These are phyloP conservation scores for Drosophila recens DNA, from an alignment of 2,888 invertebrate species.

Conservation along the genomic window DNA sequence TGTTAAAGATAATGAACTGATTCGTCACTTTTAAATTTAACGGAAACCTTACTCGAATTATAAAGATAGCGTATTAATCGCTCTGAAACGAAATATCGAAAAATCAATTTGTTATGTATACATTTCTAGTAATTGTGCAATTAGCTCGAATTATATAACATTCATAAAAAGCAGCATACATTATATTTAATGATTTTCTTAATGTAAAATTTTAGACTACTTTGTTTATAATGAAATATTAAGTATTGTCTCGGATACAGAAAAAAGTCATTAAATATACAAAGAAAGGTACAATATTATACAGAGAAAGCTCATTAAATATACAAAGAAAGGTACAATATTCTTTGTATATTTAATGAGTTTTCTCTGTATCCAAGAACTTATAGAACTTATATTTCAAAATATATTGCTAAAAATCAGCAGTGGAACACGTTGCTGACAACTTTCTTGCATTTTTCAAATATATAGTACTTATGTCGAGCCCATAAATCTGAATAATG, in stretches of 20 bases:
- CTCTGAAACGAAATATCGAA: background rate
- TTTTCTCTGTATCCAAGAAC: too few species aligned
- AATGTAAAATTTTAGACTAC: conserved; percentile 5
- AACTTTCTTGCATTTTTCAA: conserved; percentile 23
- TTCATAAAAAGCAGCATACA: conserved; percentile 9
- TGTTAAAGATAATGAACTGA: background rate
- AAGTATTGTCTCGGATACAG: background rate
- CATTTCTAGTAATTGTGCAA: conserved; percentile 4
- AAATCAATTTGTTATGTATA: background rate
- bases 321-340: conserved; percentile 2
- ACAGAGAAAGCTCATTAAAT: too few species aligned
- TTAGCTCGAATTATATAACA: background rate
- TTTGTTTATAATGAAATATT: conserved; percentile 3
- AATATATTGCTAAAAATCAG: conserved; percentile 22
- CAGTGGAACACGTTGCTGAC: conserved; percentile 26
- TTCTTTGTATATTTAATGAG: too few species aligned
- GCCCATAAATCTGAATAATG: conserved; percentile 36
- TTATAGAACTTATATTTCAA: conserved; percentile 30
- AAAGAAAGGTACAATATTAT: background rate
- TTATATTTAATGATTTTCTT: conserved; percentile 5
- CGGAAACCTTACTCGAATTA: background rate
- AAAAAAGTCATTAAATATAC: background rate
- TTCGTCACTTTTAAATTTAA: background rate
- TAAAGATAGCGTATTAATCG: background rate
- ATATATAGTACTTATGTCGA: conserved; percentile 16